Evolutionary conservation across 2,888 invertebrate genomes (phyloP).

Genomic region (Euzophera pinguis): DNA sequence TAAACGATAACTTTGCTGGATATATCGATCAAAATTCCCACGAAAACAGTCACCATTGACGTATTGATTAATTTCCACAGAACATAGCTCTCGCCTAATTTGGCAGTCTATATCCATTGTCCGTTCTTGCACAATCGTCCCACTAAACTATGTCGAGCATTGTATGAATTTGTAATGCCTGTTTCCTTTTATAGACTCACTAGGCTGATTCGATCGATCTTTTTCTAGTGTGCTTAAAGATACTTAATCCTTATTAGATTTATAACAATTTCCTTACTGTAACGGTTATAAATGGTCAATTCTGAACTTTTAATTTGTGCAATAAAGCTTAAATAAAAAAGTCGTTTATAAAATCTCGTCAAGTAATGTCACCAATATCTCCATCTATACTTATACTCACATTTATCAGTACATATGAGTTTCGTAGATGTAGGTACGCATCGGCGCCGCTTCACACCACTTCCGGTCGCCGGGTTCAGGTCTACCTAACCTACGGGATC

Average conservation of each 20-base stretch:
- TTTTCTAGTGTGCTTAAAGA: background rate
- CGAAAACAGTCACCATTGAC: conserved; percentile 1
- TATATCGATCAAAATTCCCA: background rate
- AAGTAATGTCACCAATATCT: no score
- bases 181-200: background rate
- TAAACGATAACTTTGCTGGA: no score
- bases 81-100: conserved; percentile 1
- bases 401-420: background rate
- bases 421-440: background rate
- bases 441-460: background rate
- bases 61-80: conserved; percentile 3
- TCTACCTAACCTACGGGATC: background rate
- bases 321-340: no score
- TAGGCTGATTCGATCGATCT: background rate
- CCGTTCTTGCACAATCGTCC: conserved; percentile 3
- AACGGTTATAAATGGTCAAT: no score
- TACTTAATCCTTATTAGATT: no score
- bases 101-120: conserved; percentile 3
- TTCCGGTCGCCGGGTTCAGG: conserved; percentile 2
- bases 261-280: no score
- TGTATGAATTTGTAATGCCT: background rate
- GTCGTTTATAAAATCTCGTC: no score
- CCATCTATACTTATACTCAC: no score
- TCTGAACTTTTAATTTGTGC: no score
- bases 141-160: background rate